Percentiles rank a stretch among this genome's conserved stretches.
phyloP scores from a whole-genome alignment of 1,140 invertebrate genomes.

The Drosophila prosaltans region DNA sequence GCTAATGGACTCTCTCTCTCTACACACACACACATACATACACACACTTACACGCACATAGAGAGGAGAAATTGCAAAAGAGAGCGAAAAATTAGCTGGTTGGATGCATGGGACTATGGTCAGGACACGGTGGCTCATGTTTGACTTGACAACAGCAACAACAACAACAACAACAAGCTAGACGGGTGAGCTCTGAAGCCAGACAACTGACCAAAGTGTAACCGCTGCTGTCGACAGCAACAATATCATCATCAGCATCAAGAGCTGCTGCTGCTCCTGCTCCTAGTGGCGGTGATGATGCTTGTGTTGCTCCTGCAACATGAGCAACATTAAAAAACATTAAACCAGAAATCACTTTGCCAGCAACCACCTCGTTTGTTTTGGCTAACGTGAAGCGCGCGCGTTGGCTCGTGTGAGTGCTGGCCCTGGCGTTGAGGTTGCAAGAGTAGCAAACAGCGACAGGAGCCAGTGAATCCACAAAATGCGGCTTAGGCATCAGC shows the following conservation, averaged over 20 bases:
- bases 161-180: neutral
- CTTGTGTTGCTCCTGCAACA: slow-evolving; percentile 54
- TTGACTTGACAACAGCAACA: slow-evolving; percentile 67
- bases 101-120: slow-evolving; percentile 51
- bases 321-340: slow-evolving; percentile 80
- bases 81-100: slow-evolving; percentile 70
- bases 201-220: slow-evolving; percentile 68
- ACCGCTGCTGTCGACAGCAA: slow-evolving; percentile 80
- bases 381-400: slow-evolving; percentile 30
- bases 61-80: slow-evolving; percentile 6
- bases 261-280: slow-evolving; percentile 34
- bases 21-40: slow-evolving; percentile 5
- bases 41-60: slow-evolving; percentile 27
- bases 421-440: neutral
- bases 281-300: slow-evolving; percentile 7
- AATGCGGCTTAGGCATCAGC: slow-evolving; percentile 76
- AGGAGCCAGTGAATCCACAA: slow-evolving; percentile 64
- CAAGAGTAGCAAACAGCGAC: too few species aligned
- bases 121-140: slow-evolving; percentile 43
- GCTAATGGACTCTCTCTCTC: slow-evolving; percentile 69
- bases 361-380: slow-evolving; percentile 77
- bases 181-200: neutral
- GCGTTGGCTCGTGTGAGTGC: slow-evolving; percentile 31
- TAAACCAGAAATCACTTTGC: slow-evolving; percentile 80
- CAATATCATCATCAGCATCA: slow-evolving; percentile 78